phyloP scores from a whole-genome alignment of 2,113 vertebrate genomes.

The Symphodus melops region DNA sequence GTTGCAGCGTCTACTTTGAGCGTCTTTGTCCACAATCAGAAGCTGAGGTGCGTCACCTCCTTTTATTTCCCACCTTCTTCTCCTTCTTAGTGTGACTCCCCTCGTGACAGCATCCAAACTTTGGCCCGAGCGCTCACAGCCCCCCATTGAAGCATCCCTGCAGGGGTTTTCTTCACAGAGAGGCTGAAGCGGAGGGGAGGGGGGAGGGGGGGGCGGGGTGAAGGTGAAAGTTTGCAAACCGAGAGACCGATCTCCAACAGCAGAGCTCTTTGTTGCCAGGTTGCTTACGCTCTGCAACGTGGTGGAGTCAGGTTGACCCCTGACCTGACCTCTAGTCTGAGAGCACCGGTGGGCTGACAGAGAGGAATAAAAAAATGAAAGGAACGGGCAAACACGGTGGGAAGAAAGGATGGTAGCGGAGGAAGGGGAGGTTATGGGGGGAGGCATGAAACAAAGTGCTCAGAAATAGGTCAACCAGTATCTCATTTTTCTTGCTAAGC shows the following conservation, averaged over 20 bases:
- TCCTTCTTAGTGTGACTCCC: slow-evolving; percentile 83
- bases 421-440: slow-evolving; percentile 51
- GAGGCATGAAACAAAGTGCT: slow-evolving; percentile 75
- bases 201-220: no score
- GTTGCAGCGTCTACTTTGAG: slow-evolving; percentile 39
- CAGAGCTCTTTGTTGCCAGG: slow-evolving; percentile 87
- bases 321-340: slow-evolving; percentile 87
- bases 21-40: slow-evolving; percentile 64
- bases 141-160: slow-evolving; percentile 87
- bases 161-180: slow-evolving; percentile 82
- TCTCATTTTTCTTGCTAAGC: slow-evolving; percentile 82
- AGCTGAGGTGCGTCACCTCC: slow-evolving; percentile 73
- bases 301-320: slow-evolving; percentile 87
- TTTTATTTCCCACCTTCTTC: slow-evolving; percentile 65
- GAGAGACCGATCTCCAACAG: slow-evolving; percentile 78
- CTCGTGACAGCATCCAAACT: slow-evolving; percentile 90
- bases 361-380: slow-evolving; percentile 61
- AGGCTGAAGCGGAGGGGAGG: slow-evolving; percentile 41
- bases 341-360: slow-evolving; percentile 78
- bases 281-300: slow-evolving; percentile 78
- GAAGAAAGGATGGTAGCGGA: slow-evolving; percentile 61
- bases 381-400: slow-evolving; percentile 42
- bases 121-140: slow-evolving; percentile 81
- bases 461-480: slow-evolving; percentile 81
- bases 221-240: slow-evolving; percentile 80